phyloP scores from a whole-genome alignment of 2,113 vertebrate species.

The Tychaedon coryphoeus region DNA sequence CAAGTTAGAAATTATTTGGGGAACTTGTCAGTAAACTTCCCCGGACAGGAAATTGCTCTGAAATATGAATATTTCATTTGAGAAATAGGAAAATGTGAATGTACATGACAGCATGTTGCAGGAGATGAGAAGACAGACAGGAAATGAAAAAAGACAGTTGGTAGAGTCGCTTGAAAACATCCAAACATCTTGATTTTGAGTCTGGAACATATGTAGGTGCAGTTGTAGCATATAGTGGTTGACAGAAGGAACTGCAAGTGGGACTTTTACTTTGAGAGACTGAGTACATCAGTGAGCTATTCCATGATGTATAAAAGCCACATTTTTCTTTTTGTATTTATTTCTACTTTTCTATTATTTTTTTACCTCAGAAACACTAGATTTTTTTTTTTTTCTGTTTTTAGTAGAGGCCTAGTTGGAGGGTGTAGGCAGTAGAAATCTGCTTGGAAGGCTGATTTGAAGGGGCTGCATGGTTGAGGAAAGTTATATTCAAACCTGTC shows the following conservation, averaged over 20 bases:
- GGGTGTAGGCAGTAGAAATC: not conserved
- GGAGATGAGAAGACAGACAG: not conserved
- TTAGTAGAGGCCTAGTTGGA: not conserved
- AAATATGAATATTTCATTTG: not conserved
- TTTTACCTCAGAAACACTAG: not conserved
- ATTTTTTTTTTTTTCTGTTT: not conserved
- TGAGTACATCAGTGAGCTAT: not conserved
- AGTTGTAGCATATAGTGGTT: not conserved
- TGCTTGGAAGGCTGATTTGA: constrained; percentile 14
- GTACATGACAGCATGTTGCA: not conserved
- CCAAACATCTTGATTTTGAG: not conserved
- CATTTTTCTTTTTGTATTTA: not conserved
- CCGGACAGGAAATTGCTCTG: not conserved
- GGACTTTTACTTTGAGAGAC: not conserved
- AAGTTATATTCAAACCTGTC: not conserved
- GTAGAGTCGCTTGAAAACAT: not conserved
- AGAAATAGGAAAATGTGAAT: not conserved
- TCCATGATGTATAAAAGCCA: not conserved
- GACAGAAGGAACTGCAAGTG: not conserved
- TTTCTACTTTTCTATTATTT: not conserved
- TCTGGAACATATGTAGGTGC: not conserved
- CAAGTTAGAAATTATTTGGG: not conserved
- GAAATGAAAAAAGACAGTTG: not conserved
- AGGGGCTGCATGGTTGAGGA: not conserved
- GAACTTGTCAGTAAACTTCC: not conserved